Base-by-base conservation (phyloP, 2,797 vertebrate genomes). In the Micrastur ruficollis region DNA sequence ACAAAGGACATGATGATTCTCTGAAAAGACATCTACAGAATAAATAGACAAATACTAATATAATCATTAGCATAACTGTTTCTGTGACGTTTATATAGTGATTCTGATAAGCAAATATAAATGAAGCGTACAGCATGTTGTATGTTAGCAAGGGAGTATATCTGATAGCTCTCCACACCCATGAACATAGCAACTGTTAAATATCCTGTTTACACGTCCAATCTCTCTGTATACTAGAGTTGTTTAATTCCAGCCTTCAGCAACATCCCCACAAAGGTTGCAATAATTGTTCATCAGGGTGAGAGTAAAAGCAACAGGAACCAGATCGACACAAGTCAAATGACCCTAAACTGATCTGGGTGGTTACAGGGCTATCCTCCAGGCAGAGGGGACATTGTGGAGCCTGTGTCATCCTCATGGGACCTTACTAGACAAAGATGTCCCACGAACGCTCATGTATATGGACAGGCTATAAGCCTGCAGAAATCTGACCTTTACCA, bases 401-500 rank as follows among this genome's bases (percentile, higher is more conserved):
- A 98, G 98, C 96, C 98, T 97, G 70, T 98, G 95, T 92, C 97
- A 85, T 96, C 97, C 98, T 98, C 98, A 95, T 92, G 97, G 95
- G 97, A 96, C 96, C 80, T 76, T 73, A 70, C 75, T 58, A 96
- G 93, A 96, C 97, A 98, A 97, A 96, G 97, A 95, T 97, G 96
- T 93, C 94, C 94, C 79, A 96, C 8, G 90, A 97, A 95, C 83
- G 75, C 80, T 95, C 93, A 71, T 94, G 91, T 85, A 86, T 96
- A 93, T 76, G 92, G 96, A 97, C 95, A 97, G 93, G 92, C 97
- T 96, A 58, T 93, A 93, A 97, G 98, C 98, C 98, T 98, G 96
- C 94, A 97, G 97, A 98, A 90, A 94, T 97, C 95, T 98, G 98
- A 98, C 98, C 98, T 98, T 98, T 98, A 98, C 98, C 98, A 98